Conservation (phyloP, 1,140 invertebrate species). For the Hyphantria cunea region DNA sequence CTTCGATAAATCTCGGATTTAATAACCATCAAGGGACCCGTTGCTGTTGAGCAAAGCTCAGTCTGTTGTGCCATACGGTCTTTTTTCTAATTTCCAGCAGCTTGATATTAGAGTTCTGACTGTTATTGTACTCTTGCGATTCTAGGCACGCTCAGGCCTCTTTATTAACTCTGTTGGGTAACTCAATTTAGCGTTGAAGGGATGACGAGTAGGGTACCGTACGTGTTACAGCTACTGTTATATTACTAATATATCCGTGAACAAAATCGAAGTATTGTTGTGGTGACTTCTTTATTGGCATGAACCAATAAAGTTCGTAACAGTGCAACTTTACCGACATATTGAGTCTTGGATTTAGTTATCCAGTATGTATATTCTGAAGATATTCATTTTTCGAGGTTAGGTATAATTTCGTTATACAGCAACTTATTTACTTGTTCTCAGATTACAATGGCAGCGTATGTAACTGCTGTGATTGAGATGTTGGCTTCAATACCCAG, state of each 20-base stretch:
- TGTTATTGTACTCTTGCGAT: conserved; percentile 53
- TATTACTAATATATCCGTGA: conserved; percentile 40
- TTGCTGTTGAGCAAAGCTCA: conserved; percentile 33
- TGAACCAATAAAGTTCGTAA: not conserved
- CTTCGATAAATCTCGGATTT: conserved; percentile 42
- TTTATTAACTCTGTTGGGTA: conserved; percentile 74
- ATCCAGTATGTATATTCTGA: conserved; percentile 4
- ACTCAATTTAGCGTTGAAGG: conserved; percentile 69
- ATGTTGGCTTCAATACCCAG: too few species aligned
- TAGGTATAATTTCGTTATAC: too few species aligned
- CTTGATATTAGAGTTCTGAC: conserved; percentile 44
- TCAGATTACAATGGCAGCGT: too few species aligned
- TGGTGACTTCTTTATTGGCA: conserved; percentile 18
- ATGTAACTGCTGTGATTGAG: too few species aligned
- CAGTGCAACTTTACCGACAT: not conserved
- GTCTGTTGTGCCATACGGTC: conserved; percentile 20
- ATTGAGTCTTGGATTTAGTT: conserved; percentile 11
- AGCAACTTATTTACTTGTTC: too few species aligned
- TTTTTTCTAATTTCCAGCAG: conserved; percentile 45
- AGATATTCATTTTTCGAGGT: not conserved
- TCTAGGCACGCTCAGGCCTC: conserved; percentile 56
- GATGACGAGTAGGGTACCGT: conserved; percentile 58
- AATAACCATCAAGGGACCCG: conserved; percentile 42
- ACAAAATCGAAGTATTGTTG: conserved; percentile 26
- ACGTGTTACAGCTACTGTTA: conserved; percentile 59